phyloP scores from a whole-genome alignment of 2,113 vertebrate genomes.

The Eurystomus gularis region DNA sequence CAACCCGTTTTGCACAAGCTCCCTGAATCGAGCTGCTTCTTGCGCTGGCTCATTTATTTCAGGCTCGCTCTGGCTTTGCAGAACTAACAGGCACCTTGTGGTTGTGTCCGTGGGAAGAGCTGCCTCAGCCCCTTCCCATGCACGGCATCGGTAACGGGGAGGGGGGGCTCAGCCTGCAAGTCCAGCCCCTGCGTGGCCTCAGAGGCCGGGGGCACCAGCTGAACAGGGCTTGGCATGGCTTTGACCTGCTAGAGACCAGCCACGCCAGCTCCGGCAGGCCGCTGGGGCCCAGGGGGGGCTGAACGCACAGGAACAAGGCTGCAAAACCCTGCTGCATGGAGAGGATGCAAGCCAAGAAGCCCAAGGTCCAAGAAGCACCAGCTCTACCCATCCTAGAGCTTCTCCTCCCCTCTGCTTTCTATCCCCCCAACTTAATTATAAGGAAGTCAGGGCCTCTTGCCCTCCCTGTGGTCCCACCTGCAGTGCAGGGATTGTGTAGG shows the following conservation, averaged over 20 bases:
- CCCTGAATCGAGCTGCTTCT: fast-evolving
- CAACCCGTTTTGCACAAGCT: not conserved
- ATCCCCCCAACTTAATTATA: not conserved
- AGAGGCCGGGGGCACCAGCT: not conserved
- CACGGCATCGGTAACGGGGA: fast-evolving
- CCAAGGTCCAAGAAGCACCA: not conserved
- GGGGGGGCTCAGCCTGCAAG: fast-evolving
- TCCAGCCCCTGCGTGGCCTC: fast-evolving
- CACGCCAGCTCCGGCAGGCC: fast-evolving
- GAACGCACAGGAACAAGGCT: not conserved
- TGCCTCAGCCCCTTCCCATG: not conserved
- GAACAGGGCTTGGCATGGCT: fast-evolving
- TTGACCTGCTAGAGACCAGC: not conserved
- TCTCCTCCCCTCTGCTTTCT: not conserved
- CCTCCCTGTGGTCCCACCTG: no score
- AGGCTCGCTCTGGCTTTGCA: not conserved
- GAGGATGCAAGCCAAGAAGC: not conserved
- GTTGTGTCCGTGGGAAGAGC: not conserved
- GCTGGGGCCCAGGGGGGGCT: not conserved
- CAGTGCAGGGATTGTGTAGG: not conserved
- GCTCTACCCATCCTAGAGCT: not conserved
- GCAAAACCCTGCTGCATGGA: not conserved
- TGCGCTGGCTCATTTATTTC: fast-evolving
- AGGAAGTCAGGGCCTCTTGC: not conserved
- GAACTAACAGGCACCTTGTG: fast-evolving